phyloP scores from a whole-genome alignment of 2,113 vertebrate species.

The Smithornis capensis region DNA sequence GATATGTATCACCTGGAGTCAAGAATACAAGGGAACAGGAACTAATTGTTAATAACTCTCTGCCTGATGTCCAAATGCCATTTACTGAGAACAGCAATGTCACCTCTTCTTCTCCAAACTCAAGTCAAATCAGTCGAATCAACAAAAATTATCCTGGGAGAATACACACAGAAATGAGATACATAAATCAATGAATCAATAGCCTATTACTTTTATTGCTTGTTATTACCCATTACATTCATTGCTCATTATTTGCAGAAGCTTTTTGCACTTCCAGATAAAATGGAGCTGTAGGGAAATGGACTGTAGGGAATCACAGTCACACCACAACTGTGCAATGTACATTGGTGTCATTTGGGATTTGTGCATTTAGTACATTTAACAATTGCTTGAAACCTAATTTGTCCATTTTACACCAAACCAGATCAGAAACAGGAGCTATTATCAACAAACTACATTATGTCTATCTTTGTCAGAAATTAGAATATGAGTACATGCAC shows the following conservation, averaged over 20 bases:
- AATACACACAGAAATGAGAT: slow-evolving; percentile 4
- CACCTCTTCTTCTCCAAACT: neutral
- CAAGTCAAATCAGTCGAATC: neutral
- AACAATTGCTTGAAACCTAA: neutral
- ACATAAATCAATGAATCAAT: neutral
- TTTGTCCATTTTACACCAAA: neutral
- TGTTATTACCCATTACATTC: neutral
- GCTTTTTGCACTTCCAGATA: neutral
- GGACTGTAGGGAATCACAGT: neutral
- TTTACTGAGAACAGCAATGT: neutral
- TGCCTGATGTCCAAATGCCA: neutral
- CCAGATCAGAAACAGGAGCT: neutral
- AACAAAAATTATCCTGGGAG: neutral
- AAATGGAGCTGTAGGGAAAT: neutral
- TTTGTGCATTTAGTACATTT: neutral
- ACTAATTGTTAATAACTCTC: neutral
- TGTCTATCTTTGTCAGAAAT: neutral
- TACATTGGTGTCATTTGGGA: neutral
- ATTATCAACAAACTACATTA: neutral
- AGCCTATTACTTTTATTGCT: neutral
- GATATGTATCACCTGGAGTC: neutral
- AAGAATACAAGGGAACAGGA: neutral
- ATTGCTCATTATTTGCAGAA: neutral
- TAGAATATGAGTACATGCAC: neutral
- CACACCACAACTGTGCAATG: neutral